Conservation (phyloP, 2,888 invertebrate species). For the Anoncus sp. region DNA sequence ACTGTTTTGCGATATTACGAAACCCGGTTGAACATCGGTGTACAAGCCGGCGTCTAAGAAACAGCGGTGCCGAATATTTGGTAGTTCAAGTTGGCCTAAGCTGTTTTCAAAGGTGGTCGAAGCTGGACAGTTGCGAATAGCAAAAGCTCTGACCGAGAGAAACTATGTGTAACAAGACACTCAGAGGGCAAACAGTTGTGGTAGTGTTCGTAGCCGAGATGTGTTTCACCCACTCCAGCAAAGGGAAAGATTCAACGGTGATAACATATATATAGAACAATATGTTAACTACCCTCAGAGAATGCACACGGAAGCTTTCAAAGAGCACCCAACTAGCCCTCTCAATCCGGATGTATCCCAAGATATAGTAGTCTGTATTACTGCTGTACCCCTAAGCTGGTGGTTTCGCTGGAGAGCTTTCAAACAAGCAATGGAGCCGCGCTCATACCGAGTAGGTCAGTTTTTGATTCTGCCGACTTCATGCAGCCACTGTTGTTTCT, state of each 20-base stretch:
- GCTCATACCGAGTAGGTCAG: slow-evolving; percentile 39
- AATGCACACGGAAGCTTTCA: slow-evolving; percentile 33
- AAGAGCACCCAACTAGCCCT: slow-evolving; percentile 20
- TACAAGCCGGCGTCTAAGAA: slow-evolving; percentile 30
- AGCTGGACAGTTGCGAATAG: slow-evolving; percentile 43
- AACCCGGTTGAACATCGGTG: slow-evolving; percentile 5
- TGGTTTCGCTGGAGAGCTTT: slow-evolving; percentile 39
- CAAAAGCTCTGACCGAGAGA: slow-evolving; percentile 42
- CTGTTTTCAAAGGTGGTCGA: slow-evolving; percentile 22
- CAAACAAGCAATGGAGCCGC: slow-evolving; percentile 27
- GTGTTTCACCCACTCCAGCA: slow-evolving; percentile 34
- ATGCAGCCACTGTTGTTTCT: not conserved
- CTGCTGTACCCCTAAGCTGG: slow-evolving; percentile 34
- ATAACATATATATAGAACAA: slow-evolving; percentile 7
- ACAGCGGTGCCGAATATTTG: slow-evolving; percentile 17
- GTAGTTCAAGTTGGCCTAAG: slow-evolving; percentile 31
- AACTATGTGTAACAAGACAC: slow-evolving; percentile 20
- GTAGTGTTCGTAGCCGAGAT: slow-evolving; percentile 13
- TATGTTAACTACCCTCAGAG: slow-evolving; percentile 4
- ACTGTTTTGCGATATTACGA: not conserved
- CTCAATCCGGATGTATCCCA: not conserved
- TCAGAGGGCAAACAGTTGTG: slow-evolving; percentile 6
- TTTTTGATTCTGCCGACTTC: slow-evolving; percentile 1
- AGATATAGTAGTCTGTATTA: slow-evolving; percentile 17
- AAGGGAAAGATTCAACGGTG: slow-evolving; percentile 37